phyloP scores from a whole-genome alignment of 2,113 vertebrate species.

The Cynopterus brachyotis region DNA sequence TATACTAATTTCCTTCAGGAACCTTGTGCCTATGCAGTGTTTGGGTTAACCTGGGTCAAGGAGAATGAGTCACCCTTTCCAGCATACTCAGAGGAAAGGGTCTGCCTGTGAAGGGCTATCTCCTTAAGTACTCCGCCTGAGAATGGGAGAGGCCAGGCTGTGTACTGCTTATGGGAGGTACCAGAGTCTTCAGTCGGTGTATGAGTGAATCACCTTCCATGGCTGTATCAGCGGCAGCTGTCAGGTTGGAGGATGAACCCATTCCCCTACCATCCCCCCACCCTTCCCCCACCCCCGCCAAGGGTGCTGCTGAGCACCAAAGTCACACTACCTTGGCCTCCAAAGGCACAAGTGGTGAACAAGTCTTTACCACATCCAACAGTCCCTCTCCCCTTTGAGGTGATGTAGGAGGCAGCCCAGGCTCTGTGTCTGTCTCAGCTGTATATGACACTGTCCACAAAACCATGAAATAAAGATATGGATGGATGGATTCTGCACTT shows the following conservation, averaged over 20 bases:
- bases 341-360: not conserved
- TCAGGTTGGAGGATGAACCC: not conserved
- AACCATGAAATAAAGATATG: not conserved
- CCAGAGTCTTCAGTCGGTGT: not conserved
- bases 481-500: fast-evolving
- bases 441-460: no score
- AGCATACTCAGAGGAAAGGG: not conserved
- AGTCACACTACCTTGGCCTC: not conserved
- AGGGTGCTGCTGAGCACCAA: not conserved
- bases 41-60: not conserved
- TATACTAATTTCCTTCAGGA: not conserved
- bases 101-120: not conserved
- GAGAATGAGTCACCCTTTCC: not conserved
- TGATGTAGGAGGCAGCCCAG: not conserved
- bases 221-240: not conserved
- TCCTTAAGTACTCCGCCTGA: not conserved
- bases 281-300: not conserved
- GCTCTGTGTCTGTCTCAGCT: not conserved
- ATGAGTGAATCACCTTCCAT: not conserved
- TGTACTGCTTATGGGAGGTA: not conserved
- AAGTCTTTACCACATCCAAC: not conserved
- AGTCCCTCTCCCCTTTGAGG: not conserved
- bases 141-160: not conserved
- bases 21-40: no score
- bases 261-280: fast-evolving